These are phyloP conservation scores for Nycticorax nycticorax DNA, from an alignment of 2,113 vertebrate species.

Conservation along the genomic window DNA sequence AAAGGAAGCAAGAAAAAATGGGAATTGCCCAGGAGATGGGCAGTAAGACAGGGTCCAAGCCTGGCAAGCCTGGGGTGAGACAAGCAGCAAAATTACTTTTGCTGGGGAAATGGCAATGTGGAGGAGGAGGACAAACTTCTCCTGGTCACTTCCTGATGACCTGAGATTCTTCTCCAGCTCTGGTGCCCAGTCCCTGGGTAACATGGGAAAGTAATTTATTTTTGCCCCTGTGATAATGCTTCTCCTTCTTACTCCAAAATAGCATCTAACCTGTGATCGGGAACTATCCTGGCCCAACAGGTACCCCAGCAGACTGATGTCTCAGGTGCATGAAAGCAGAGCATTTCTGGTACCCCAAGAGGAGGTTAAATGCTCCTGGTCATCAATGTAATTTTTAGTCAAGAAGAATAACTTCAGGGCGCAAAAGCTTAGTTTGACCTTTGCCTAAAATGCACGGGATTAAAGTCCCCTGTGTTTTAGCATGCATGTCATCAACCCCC, in stretches of 20 bases:
- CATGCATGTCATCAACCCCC: background rate
- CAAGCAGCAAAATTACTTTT: background rate
- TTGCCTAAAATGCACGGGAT: background rate
- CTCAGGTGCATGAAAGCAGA: background rate
- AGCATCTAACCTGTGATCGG: background rate
- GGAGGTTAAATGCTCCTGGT: background rate
- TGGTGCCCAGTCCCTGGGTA: background rate
- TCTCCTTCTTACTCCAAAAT: background rate
- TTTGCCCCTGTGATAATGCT: background rate
- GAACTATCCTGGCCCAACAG: background rate
- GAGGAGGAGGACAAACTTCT: background rate
- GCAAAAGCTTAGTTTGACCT: background rate
- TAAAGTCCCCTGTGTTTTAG: background rate
- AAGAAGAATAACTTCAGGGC: background rate
- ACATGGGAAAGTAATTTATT: background rate
- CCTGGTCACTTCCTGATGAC: background rate
- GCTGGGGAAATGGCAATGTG: background rate
- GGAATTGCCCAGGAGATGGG: background rate
- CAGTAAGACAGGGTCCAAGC: background rate
- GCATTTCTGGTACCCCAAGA: background rate
- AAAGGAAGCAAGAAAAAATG: background rate
- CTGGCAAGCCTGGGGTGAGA: background rate
- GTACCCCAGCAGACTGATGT: background rate
- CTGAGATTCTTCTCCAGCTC: background rate
- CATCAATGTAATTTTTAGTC: background rate